Base-by-base conservation (phyloP, 2,888 invertebrate genomes). In the Scelioninae gen. 2 region DNA sequence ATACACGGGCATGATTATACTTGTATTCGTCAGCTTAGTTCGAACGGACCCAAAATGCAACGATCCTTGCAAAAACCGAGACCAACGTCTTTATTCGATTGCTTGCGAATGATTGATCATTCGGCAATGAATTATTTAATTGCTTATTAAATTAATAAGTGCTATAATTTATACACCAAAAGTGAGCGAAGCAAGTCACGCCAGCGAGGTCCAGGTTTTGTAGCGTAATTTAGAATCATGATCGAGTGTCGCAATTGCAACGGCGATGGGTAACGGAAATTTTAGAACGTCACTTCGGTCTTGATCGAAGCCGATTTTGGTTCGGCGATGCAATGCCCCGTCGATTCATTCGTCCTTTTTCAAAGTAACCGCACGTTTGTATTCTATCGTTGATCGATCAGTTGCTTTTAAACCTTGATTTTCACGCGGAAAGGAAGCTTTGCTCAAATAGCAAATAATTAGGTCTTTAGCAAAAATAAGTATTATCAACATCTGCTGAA, bases 381-480 rank as follows among this genome's bases (percentile, higher is more conserved):
- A 22, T 28, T 25, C 25, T 25, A 46, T 60, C 33, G 19, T 3
- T 15, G 46, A 37, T 52, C 52, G 37, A 55, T 64, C 18, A 37
- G n/a, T 31, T 55, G 67, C 58, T 68, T 60, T 5, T 45, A 28
- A 57, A 45, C 43, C 25, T 60, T 25, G n/a, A 52, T 60, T 69
- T 52, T 60, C 39, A 45, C 45, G 46, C 45, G 52, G 28, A 31
- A 68, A 37, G 37, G 43, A 60, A 50, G 53, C 60, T 58, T 69
- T 69, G 68, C 68, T 69, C 60, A 69, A 60, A 69, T 69, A 60
- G 60, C 60, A 69, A 60, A 46, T 68, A 69, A 69, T 60, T 41
- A 68, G 46, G 28, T 25, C 46, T 60, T 31, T 53, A 69, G 28
- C 19, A 53, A 39, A 53, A 53, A 31, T 35, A 46, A 60, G 53